Conservation (phyloP, 2,113 vertebrate species). For the Narcine bancroftii region DNA sequence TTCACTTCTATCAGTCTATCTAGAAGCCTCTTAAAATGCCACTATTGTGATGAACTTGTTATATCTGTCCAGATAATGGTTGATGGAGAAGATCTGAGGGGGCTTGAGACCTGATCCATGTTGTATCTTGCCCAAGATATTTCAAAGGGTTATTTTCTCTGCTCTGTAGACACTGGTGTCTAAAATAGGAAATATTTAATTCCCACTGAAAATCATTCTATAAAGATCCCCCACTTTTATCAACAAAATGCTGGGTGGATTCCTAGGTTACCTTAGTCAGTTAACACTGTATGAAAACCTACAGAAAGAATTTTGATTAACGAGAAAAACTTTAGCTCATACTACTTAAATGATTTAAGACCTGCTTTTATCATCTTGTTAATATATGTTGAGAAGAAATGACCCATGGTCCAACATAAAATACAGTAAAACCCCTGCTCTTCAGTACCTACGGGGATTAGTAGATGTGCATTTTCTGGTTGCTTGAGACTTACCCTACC, state of each 20-base stretch:
- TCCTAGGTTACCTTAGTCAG: background rate
- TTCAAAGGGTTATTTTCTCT: too few relatives aligned
- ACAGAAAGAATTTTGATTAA: background rate
- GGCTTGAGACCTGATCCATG: background rate
- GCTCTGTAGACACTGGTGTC: background rate
- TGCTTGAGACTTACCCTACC: too few relatives aligned
- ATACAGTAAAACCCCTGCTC: too few relatives aligned
- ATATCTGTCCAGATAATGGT: too few relatives aligned
- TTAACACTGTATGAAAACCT: background rate
- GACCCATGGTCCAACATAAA: background rate
- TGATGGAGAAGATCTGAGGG: too few relatives aligned
- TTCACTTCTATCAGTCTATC: too few relatives aligned
- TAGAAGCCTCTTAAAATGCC: too few relatives aligned
- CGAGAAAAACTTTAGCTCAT: background rate
- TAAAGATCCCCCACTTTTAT: background rate
- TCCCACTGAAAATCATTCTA: background rate
- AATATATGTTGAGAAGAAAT: background rate
- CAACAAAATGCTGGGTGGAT: background rate
- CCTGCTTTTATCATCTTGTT: too few relatives aligned
- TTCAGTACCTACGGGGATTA: too few relatives aligned
- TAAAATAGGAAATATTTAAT: background rate
- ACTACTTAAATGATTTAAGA: background rate
- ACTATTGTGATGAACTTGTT: too few relatives aligned
- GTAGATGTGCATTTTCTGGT: too few relatives aligned
- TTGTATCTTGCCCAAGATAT: background rate